Percentiles rank a stretch among this genome's conserved stretches.
Conservation (phyloP, 2,888 invertebrate genomes). For the Aphidoletes aphidimyza region DNA sequence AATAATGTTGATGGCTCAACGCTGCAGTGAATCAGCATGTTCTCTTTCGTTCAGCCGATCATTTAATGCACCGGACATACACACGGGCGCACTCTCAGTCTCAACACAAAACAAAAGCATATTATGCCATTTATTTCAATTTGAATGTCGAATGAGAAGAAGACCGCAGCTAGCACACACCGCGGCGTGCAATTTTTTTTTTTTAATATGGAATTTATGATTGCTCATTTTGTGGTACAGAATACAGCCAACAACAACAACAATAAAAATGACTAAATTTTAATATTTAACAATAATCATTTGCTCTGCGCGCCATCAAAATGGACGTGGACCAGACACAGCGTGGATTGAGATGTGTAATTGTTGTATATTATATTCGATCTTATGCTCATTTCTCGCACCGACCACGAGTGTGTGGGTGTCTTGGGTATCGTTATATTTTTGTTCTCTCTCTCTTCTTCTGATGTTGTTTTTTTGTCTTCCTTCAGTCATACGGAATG, state of each 20-base stretch:
- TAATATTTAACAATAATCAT: slow-evolving; percentile 31
- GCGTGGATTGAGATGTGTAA: background rate
- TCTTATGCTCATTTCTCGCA: too few relatives aligned
- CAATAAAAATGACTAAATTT: too few relatives aligned
- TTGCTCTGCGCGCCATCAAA: background rate
- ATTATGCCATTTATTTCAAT: background rate
- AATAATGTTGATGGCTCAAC: background rate
- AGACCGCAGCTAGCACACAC: background rate
- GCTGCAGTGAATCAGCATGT: slow-evolving; percentile 2
- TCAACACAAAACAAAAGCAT: background rate
- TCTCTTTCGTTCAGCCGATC: background rate
- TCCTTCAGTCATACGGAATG: background rate
- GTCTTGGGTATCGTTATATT: background rate
- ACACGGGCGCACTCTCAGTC: too few relatives aligned
- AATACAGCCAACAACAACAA: background rate
- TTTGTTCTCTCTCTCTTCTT: background rate
- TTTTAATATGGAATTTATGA: background rate
- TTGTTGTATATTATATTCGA: background rate
- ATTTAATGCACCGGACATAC: background rate
- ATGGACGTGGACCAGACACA: background rate
- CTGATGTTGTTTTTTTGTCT: background rate
- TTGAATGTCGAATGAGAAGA: background rate
- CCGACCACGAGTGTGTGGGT: background rate
- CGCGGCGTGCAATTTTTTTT: too few relatives aligned
- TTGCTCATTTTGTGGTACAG: background rate